Percentiles rank a stretch among this genome's conserved stretches.
These are phyloP conservation scores for Microchirus variegatus DNA, from an alignment of 2,797 vertebrate species.

Conservation along the genomic window DNA sequence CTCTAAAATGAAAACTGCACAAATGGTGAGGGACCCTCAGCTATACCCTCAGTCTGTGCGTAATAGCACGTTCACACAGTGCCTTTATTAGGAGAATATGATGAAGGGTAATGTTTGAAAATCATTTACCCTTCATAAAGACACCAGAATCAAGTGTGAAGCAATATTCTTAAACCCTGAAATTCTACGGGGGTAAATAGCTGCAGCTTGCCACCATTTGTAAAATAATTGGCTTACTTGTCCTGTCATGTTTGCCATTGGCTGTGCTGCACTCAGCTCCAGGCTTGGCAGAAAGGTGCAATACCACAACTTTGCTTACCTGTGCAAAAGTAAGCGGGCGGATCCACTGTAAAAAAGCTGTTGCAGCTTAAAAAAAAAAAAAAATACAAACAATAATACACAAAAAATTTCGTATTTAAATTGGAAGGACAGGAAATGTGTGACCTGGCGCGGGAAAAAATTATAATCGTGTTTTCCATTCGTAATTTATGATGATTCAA, in stretches of 20 bases:
- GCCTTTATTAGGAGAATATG: background rate
- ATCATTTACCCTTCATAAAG: background rate
- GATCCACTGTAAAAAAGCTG: background rate
- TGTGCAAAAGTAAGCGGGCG: background rate
- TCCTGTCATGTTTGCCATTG: constrained; percentile 51
- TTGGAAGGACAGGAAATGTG: background rate
- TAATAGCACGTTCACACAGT: background rate
- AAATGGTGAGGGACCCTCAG: background rate
- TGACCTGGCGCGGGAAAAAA: background rate
- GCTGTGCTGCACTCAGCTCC: constrained; percentile 8
- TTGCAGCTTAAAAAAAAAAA: too few species aligned
- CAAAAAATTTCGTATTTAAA: too few species aligned
- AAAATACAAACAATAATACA: too few species aligned
- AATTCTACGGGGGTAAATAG: constrained; percentile 21
- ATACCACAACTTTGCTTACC: constrained; percentile 12
- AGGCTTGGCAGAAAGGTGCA: constrained; percentile 22
- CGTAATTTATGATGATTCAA: too few species aligned
- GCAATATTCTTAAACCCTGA: constrained; percentile 4
- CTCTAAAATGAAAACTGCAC: background rate
- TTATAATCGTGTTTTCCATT: too few species aligned
- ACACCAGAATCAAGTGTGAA: background rate
- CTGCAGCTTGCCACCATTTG: constrained; percentile 31
- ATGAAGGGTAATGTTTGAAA: background rate
- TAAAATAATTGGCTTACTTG: constrained; percentile 37
- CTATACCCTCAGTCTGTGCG: background rate